Base-by-base conservation (phyloP, 2,797 vertebrate genomes). In the Leuciscus waleckii region DNA sequence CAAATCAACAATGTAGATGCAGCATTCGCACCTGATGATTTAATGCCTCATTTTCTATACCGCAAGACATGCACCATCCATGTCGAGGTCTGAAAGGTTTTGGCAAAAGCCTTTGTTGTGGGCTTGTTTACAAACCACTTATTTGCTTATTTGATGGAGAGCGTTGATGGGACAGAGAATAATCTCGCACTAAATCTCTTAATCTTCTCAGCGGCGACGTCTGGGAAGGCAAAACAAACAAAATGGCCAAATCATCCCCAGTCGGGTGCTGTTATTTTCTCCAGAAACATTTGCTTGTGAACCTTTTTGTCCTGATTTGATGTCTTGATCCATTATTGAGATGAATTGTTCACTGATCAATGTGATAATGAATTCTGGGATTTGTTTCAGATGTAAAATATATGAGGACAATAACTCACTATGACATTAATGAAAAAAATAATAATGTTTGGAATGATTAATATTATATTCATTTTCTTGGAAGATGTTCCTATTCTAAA, bases 181-280 rank as follows among this genome's bases (percentile, higher is more conserved):
- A 93, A 83, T 87, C 92, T 84, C 89, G 63, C 82, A 89, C 81
- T 91, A 93, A 95, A 94, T 93, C 93, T 93, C 90, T 94, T 95
- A 95, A 95, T 95, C 95, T 94, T 91, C 92, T 93, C 90, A 61
- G 88, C 71, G 86, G 89, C 91, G 92, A 93, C 88, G 92, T 94
- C 94, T 95, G 92, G 67, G 91, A 93, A 92, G 92, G 90, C 92
- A 94, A 92, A 94, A 94, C 92, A 94, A 93, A 94, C 92, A 94
- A 93, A 94, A 93, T 80, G 58, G 88, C 86, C 90, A 82, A 83
- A 85, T 46, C 26, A 81, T 82, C 71, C 78, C 75, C 76, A 35
- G 54, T 76, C 67, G 70, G 56, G 61, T 10, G 43, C 29, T 8
- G 29, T 76, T 13, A 56, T 68, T 68, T 75, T 84, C 17, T n/a